Evolutionary conservation across 2,797 vertebrate genomes (phyloP).

Genomic region (Lepidocolaptes lacrymiger): DNA sequence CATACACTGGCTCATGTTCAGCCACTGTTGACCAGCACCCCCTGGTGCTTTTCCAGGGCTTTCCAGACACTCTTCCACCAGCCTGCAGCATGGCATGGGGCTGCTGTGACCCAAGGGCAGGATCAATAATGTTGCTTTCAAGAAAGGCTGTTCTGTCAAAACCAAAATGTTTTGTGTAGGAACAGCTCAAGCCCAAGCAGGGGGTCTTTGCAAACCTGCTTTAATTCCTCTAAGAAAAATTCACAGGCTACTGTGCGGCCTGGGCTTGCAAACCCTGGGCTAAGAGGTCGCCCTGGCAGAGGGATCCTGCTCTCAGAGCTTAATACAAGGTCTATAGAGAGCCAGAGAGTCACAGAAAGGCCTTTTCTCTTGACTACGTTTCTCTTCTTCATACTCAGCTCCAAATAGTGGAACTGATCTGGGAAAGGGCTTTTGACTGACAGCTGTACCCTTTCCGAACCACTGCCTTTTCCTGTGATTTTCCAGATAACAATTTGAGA

Average conservation of each 20-base stretch:
- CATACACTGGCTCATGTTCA: background rate
- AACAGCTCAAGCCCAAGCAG: background rate
- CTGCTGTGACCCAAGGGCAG: background rate
- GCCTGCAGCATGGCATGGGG: fast-evolving
- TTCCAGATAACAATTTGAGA: background rate
- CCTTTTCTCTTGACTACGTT: background rate
- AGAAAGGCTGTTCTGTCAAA: background rate
- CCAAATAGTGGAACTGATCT: background rate
- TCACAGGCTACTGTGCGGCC: too few relatives aligned
- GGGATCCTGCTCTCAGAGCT: background rate
- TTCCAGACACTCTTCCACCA: background rate
- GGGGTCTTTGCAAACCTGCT: background rate
- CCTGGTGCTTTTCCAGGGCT: background rate
- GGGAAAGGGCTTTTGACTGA: background rate
- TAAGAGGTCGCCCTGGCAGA: background rate
- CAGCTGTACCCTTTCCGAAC: background rate
- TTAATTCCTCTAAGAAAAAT: background rate
- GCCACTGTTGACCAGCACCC: fast-evolving
- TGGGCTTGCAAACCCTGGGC: background rate
- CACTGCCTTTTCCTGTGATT: background rate
- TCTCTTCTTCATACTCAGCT: background rate
- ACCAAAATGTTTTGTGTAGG: background rate
- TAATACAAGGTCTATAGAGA: background rate
- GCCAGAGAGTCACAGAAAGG: background rate
- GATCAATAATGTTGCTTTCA: background rate